Base-by-base conservation (phyloP, 30 jellyfish, hydroid and myxozoan species). In the Aurelia aurita region DNA sequence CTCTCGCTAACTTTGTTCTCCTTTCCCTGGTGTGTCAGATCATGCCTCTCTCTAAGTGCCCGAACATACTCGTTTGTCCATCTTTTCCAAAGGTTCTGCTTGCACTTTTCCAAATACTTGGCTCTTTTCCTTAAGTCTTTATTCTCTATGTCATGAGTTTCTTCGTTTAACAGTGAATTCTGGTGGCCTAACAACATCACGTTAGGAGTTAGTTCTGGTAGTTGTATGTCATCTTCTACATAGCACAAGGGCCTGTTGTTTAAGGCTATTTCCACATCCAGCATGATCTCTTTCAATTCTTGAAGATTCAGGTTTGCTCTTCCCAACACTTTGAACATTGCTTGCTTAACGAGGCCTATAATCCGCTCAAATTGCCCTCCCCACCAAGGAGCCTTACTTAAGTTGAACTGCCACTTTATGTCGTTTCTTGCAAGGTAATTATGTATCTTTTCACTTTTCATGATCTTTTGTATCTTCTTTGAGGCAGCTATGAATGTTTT, bases 291-390 rank as follows among this genome's bases (percentile, higher is more conserved):
- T 58, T 68, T 77, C 61, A 87, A 61, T 83, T 87, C 96, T 25
- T 44, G 64, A 20, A 69, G 62, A 27, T 59, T 68, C 26, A 61
- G 74, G 22, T 22, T 54, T 22, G 93, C 86, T 69, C 47, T 79
- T 61, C 97, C 97, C 23, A 71, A 23, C 21, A 82, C 73, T 54
- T 58, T 80, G 43, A 39, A 89, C 82, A 80, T 25, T 72, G 97
- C 60, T 51, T 89, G 86, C 90, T 89, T 89, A 28, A 89, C 94
- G 25, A 88, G 74, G 49, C 90, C 86, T 64, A 88, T 76, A 26
- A 79, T 35, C 26, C 94, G 77, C 68, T 89, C 86, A 73, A 71
- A 89, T 63, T 80, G 97, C 74, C 97, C 97, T 31, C 94, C 94
- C 90, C 93, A 69, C 86, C 90, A 80, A 25, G 97, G 90, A 4